Percentiles rank a stretch among this genome's conserved stretches.
phyloP scores from a whole-genome alignment of 1,140 invertebrate species.

The Amyelois transitella region DNA sequence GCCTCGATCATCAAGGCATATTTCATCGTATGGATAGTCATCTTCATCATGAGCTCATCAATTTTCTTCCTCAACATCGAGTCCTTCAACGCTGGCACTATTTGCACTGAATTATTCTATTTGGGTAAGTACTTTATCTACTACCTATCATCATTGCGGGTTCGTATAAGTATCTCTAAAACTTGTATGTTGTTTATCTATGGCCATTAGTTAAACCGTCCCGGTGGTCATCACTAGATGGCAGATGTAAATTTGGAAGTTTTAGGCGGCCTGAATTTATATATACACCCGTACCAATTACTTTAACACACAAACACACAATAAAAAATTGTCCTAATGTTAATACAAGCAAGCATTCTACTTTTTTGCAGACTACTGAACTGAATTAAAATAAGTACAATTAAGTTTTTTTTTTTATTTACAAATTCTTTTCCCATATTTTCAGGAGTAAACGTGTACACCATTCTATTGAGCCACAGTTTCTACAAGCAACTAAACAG shows the following conservation, averaged over 20 bases:
- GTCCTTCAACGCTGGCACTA: slow-evolving; percentile 30
- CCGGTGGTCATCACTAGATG: too few relatives aligned
- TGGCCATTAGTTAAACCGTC: too few relatives aligned
- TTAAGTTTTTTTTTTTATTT: neutral
- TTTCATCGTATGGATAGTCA: slow-evolving; percentile 55
- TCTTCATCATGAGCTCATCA: slow-evolving; percentile 52
- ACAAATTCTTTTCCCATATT: slow-evolving; percentile 11
- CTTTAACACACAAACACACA: too few relatives aligned
- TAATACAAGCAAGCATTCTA: too few relatives aligned
- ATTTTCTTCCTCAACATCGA: slow-evolving; percentile 52
- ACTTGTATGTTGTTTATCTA: neutral
- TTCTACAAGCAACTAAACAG: slow-evolving; percentile 51
- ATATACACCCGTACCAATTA: too few relatives aligned
- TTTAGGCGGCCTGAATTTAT: too few relatives aligned
- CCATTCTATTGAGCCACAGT: slow-evolving; percentile 44
- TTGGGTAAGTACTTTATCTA: slow-evolving; percentile 34
- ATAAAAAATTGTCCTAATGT: too few relatives aligned
- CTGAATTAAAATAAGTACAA: too few relatives aligned
- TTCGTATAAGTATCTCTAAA: too few relatives aligned
- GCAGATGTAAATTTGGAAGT: too few relatives aligned
- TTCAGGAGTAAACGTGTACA: slow-evolving; percentile 53
- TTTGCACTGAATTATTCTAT: slow-evolving; percentile 39
- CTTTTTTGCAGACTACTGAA: too few relatives aligned
- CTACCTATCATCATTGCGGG: too few relatives aligned
- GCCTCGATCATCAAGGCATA: slow-evolving; percentile 45